Conservation (phyloP, 1,140 invertebrate genomes). For the Pseudomyrmex flavicornis region DNA sequence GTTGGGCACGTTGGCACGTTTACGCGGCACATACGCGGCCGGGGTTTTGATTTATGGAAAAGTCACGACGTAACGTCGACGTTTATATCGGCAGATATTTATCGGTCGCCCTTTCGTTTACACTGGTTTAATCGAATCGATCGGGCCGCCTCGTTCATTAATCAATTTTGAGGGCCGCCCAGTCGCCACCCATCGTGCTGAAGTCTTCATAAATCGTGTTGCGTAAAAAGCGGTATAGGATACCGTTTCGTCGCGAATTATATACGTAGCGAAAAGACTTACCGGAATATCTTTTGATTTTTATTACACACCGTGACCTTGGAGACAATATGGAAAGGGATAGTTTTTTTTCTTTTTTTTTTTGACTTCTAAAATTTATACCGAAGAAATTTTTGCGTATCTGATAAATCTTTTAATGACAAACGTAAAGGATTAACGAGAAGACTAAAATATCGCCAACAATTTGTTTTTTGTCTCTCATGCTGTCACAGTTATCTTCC, state of each 20-base stretch:
- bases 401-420: no score
- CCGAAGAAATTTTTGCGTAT: no score
- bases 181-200: conserved; percentile 58
- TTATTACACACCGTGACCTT: not conserved
- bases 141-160: conserved; percentile 70
- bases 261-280: not conserved
- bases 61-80: conserved; percentile 67
- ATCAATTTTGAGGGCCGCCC: conserved; percentile 72
- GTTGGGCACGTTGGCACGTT: conserved; percentile 64
- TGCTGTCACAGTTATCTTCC: not conserved
- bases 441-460: no score
- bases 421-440: no score
- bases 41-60: conserved; percentile 69
- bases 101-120: conserved; percentile 74
- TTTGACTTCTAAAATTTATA: not conserved
- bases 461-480: not conserved
- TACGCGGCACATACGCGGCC: conserved; percentile 34
- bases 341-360: not conserved
- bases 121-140: conserved; percentile 77
- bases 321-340: not conserved
- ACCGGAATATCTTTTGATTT: not conserved
- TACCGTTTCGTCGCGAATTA: conserved; percentile 20
- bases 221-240: conserved; percentile 39
- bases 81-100: conserved; percentile 77
- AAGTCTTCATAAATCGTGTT: conserved; percentile 74